Base-by-base conservation (phyloP, 2,113 vertebrate genomes). In the Pituophis catenifer region DNA sequence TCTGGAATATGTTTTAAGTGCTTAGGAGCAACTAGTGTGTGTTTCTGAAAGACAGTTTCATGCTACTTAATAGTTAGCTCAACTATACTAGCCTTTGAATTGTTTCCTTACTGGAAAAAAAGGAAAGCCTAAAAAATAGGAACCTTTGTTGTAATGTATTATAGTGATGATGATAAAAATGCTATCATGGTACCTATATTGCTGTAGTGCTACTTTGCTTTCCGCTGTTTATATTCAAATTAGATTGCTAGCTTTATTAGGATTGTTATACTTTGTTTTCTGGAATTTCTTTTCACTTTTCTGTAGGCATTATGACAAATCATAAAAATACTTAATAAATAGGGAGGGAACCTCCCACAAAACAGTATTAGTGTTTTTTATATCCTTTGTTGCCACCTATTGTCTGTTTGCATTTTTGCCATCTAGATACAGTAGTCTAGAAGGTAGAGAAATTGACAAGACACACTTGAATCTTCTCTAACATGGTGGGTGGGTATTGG, bases 401-500 rank as follows among this genome's bases (percentile, higher is more conserved):
- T n/a, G 29, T 33, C n/a, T 70, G 29, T 70, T n/a, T 75, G 29
- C n/a, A 75, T 33, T 75, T 75, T 75, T 86, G 38, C 81, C 33
- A 44, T 89, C 89, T 48, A 57, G 17, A 57, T 5, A 26, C 11
- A 55, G 52, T 5, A 33, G 3, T 1, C 13, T 33, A 54, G 38
- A 57, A 89, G 33, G 1, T 12, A 89, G 55, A 44, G 3, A 44
- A 59, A 38, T 12, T 59, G 88, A 59, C 57, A 26, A 59, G 6
- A 23, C 3, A 21, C 24, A 33, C 33, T 38, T 89, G n/a, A 89
- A 24, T 5, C 19, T 75, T 53, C 50, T 54, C 12, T 38, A 81
- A 17, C 89, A 88, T 86, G 0, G 26, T 33, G 24, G 59, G 8
- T 91, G 62, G 0, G 48, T 85, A 21, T 23, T 92, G 57, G 0